Percentiles rank a stretch among this genome's conserved stretches.
phyloP scores from a whole-genome alignment of 2,797 vertebrate genomes.

The Harpagifer antarcticus region DNA sequence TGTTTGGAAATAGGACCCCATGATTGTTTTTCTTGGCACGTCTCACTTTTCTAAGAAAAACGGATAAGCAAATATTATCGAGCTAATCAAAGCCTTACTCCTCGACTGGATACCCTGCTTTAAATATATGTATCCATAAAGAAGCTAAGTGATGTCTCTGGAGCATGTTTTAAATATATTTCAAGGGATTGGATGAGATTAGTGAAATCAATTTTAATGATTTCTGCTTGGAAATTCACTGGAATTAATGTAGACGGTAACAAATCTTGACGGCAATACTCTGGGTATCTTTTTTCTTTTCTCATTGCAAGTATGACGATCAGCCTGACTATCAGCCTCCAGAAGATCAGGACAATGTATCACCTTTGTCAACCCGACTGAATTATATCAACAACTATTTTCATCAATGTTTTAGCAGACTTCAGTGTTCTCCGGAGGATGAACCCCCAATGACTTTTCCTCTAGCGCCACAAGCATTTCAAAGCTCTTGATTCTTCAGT shows the following conservation, averaged over 20 bases:
- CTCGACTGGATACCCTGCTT: background rate
- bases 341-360: background rate
- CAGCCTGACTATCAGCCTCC: background rate
- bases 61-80: background rate
- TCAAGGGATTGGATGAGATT: background rate
- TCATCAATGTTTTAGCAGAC: background rate
- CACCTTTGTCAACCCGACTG: background rate
- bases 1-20: background rate
- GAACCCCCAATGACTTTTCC: no score
- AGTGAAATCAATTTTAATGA: conserved; percentile 15
- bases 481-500: background rate
- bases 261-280: conserved; percentile 5
- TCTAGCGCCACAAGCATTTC: no score
- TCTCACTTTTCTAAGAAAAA: background rate
- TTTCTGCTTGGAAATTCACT: conserved; percentile 15
- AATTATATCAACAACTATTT: background rate
- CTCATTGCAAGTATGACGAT: background rate
- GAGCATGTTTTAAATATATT: conserved; percentile 24
- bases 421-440: background rate
- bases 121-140: background rate
- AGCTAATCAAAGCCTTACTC: conserved; percentile 19
- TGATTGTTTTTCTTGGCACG: conserved; percentile 8
- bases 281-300: background rate
- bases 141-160: conserved; percentile 1
- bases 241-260: conserved; percentile 12